These are phyloP conservation scores for Apantesis nais DNA, from an alignment of 2,888 invertebrate genomes.

Conservation along the genomic window DNA sequence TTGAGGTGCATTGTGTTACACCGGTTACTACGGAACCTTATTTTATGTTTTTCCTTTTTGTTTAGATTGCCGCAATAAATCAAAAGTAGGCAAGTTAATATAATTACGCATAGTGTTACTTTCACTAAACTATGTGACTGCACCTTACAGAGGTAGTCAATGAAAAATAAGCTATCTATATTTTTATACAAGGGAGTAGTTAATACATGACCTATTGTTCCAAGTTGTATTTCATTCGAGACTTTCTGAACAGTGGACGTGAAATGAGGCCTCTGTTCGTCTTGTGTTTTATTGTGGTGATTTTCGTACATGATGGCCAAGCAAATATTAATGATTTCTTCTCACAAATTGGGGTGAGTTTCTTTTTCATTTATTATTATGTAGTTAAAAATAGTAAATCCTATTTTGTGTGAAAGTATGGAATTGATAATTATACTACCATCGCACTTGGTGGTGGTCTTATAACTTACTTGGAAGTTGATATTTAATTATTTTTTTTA, in stretches of 20 bases:
- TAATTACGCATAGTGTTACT: neutral
- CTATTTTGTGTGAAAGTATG: too few species aligned
- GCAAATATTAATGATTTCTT: neutral
- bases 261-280: slow-evolving; percentile 11
- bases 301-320: neutral
- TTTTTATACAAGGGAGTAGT: slow-evolving; percentile 7
- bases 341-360: neutral
- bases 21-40: slow-evolving; percentile 1
- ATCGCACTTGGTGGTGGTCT: too few species aligned
- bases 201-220: slow-evolving; percentile 13
- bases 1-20: too few species aligned
- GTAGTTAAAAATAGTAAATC: neutral
- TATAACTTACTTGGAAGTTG: too few species aligned
- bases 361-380: neutral
- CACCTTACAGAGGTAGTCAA: neutral
- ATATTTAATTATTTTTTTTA: too few species aligned
- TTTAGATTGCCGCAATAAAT: neutral
- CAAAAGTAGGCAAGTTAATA: neutral
- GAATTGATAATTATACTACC: too few species aligned
- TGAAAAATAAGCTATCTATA: slow-evolving; percentile 5
- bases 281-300: neutral
- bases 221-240: slow-evolving; percentile 23
- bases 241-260: slow-evolving; percentile 8
- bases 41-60: neutral
- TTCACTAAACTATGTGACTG: neutral